Evolutionary conservation across 2,113 vertebrate genomes (phyloP), one percentile per base, ranked within the genome.

Genomic region (Myrmecophaga tridactyla): DNA sequence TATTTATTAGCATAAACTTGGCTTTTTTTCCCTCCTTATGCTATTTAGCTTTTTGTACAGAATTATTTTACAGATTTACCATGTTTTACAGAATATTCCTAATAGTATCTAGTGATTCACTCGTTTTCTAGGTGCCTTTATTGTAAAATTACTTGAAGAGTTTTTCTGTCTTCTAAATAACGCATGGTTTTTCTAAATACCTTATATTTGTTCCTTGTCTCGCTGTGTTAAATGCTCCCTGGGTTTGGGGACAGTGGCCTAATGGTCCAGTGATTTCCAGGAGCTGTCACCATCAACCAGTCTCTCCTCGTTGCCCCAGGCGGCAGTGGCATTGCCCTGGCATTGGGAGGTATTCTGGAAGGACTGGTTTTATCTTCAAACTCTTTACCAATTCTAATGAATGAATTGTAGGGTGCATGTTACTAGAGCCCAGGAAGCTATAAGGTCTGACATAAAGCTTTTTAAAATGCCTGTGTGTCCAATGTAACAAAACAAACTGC

Each of bases 41-140:
- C 48, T 82, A 1, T 63, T 84, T 95, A 90, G 63, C 76, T 80
- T 83, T 86, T 84, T 80, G 41, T 13, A 34, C 11, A 60, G 75
- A 69, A 39, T 92, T 83, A n/a, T 90, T 90, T 93, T 93, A 82
- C 0, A 92, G 20, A 87, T 92, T 76, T 81, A 80, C 21, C 39
- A 27, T 86, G 36, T 93, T 60, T 90, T 83, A 29, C 7, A 87
- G 36, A 46, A 14, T 87, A n/a, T 84, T 53, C 90, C 31, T 63
- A 39, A n/a, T 77, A 72, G 60, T 87, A 76, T 88, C 27, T n/a
- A 77, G n/a, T 88, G 20, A 34, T 85, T 95, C 75, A 18, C 15
- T 96, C 51, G 17, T 96, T 92, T 89, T 92, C 77, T 81, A 84
- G 82, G 85, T 87, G 18, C 17, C 46, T 23, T 92, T 87, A n/a